These are phyloP conservation scores for Pantherophis vulpinus DNA, from an alignment of 2,797 vertebrate genomes.

Conservation along the genomic window DNA sequence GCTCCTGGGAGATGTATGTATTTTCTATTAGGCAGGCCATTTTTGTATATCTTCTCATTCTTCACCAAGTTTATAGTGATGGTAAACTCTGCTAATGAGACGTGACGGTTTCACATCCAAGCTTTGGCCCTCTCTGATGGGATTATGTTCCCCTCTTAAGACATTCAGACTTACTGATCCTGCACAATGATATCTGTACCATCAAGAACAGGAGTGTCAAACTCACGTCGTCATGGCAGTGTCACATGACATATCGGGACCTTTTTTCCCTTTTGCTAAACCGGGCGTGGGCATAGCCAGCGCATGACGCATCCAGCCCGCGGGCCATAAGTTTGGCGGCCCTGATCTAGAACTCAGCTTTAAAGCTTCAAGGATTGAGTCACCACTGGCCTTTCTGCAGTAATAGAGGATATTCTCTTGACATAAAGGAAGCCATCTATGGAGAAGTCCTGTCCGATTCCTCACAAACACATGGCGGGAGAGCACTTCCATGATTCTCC, in stretches of 20 bases:
- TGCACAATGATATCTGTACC: background rate
- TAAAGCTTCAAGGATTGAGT: background rate
- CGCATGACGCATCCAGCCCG: too few species aligned
- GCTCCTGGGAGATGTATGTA: background rate
- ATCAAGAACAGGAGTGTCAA: background rate
- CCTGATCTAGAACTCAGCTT: background rate
- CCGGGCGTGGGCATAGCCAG: too few species aligned
- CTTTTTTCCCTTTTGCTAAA: too few species aligned
- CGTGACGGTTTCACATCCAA: background rate
- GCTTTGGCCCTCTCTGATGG: background rate
- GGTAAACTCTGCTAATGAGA: background rate
- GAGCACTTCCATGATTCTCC: background rate
- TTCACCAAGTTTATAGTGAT: background rate
- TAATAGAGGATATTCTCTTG: background rate
- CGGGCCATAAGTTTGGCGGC: fast-evolving
- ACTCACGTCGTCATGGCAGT: too few species aligned
- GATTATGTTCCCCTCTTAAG: background rate
- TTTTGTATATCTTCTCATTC: background rate
- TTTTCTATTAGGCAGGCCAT: background rate
- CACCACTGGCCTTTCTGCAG: background rate
- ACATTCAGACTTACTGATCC: background rate
- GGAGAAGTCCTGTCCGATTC: background rate
- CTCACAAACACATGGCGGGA: background rate
- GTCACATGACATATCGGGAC: too few species aligned
- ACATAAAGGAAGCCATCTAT: background rate